Percentiles rank a stretch among this genome's conserved stretches.
Conservation (phyloP, 1,140 invertebrate genomes). For the Zaprionus gabonicus region DNA sequence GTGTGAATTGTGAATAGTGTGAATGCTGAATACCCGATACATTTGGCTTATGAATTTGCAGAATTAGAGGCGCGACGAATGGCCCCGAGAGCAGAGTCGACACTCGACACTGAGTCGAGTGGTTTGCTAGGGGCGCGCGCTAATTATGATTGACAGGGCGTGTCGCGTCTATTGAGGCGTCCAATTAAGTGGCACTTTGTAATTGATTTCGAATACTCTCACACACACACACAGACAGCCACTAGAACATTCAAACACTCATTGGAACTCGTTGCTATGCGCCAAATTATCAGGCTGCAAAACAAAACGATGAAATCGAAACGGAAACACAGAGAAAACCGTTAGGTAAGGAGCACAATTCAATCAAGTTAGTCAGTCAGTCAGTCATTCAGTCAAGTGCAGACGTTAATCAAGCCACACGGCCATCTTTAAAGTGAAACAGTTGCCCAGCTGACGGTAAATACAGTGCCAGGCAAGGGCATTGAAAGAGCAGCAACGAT, state of each 20-base stretch:
- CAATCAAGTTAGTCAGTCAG: slow-evolving; percentile 1
- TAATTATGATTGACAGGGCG: slow-evolving; percentile 81
- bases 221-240: slow-evolving; percentile 1
- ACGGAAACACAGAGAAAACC: slow-evolving; percentile 39
- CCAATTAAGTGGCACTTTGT: slow-evolving; percentile 76
- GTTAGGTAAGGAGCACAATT: slow-evolving; percentile 20
- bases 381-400: slow-evolving; percentile 69
- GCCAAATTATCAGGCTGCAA: slow-evolving; percentile 26
- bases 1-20: slow-evolving; percentile 9
- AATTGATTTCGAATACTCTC: slow-evolving; percentile 75
- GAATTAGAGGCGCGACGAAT: slow-evolving; percentile 77
- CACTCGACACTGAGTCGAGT: slow-evolving; percentile 19
- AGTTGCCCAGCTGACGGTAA: slow-evolving; percentile 42
- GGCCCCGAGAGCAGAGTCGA: slow-evolving; percentile 19
- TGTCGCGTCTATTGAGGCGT: slow-evolving; percentile 77
- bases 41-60: slow-evolving; percentile 81
- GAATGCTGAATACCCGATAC: slow-evolving; percentile 41
- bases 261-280: slow-evolving; percentile 42
- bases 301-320: slow-evolving; percentile 13
- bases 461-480: slow-evolving; percentile 43
- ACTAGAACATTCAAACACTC: neutral
- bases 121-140: slow-evolving; percentile 55
- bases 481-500: slow-evolving; percentile 40
- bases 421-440: slow-evolving; percentile 52
- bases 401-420: slow-evolving; percentile 70